Percentiles rank a stretch among this genome's conserved stretches.
Conservation (phyloP, 2,113 vertebrate species). For the Gadus macrocephalus region DNA sequence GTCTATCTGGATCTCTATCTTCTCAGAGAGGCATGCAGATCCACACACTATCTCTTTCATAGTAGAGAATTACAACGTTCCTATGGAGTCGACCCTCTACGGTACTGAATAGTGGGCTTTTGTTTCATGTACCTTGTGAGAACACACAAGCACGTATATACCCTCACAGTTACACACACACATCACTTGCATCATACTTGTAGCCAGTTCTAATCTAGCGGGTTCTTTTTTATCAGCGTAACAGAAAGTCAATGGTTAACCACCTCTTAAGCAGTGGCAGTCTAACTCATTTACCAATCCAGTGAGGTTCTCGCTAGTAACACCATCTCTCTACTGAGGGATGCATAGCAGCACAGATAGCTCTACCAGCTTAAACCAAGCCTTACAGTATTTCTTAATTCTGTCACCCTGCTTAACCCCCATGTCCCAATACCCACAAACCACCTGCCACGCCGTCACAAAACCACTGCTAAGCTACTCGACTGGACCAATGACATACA, state of each 20-base stretch:
- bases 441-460: too few species aligned
- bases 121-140: too few species aligned
- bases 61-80: not conserved
- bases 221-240: conserved; percentile 24
- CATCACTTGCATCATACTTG: not conserved
- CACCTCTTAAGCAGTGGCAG: conserved; percentile 39
- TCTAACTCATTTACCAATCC: conserved; percentile 14
- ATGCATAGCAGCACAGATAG: not conserved
- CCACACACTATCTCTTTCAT: not conserved
- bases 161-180: not conserved
- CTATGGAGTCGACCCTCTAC: too few species aligned
- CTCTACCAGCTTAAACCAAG: not conserved
- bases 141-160: not conserved
- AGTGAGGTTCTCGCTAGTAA: conserved; percentile 8
- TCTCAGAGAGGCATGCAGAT: too few species aligned
- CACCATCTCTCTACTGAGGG: not conserved
- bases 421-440: not conserved
- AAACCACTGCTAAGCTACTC: too few species aligned
- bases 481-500: too few species aligned
- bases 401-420: not conserved
- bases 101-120: too few species aligned
- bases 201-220: not conserved
- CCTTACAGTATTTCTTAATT: not conserved
- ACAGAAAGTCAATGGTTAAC: conserved; percentile 53
- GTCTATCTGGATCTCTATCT: conserved; percentile 1